Percentiles rank a stretch among this genome's conserved stretches.
These are phyloP conservation scores for Pomacea canaliculata DNA, from an alignment of 2,888 invertebrate species.

Conservation along the genomic window DNA sequence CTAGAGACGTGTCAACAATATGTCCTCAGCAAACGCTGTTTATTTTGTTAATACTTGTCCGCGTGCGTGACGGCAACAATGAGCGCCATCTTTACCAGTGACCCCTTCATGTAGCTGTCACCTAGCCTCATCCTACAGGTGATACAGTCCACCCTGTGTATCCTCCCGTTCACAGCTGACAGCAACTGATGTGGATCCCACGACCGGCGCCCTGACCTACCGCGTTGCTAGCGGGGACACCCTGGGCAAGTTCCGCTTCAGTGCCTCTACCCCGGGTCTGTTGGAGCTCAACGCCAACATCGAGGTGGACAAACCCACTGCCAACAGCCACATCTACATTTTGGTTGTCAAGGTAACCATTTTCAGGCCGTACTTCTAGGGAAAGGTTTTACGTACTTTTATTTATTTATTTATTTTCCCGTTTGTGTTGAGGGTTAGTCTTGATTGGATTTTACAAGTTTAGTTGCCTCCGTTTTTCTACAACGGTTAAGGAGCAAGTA, in stretches of 20 bases:
- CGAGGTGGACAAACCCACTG: slow-evolving; percentile 32
- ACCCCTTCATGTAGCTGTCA: no score
- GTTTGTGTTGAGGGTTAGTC: neutral
- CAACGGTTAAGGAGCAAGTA: no score
- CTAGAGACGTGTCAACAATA: no score
- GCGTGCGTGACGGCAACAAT: no score
- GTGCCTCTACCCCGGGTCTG: slow-evolving; percentile 16
- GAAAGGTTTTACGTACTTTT: no score
- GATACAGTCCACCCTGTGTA: no score
- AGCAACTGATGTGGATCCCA: slow-evolving; percentile 14
- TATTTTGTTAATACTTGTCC: no score
- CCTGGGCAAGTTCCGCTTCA: slow-evolving; percentile 17
- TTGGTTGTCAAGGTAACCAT: slow-evolving; percentile 28
- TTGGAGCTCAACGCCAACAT: slow-evolving; percentile 15
- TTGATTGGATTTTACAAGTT: neutral
- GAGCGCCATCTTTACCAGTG: no score
- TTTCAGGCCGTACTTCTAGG: neutral
- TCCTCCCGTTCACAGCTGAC: slow-evolving; percentile 5
- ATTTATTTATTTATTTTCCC: neutral
- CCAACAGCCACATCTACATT: slow-evolving; percentile 32
- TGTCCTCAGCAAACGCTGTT: no score
- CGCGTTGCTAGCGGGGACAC: slow-evolving; percentile 26
- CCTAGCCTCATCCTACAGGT: no score
- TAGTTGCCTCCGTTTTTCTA: no score
- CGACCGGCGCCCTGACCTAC: slow-evolving; percentile 19